These are phyloP conservation scores for Sminthurinus signatus DNA, from an alignment of 1,140 invertebrate genomes.

Conservation along the genomic window DNA sequence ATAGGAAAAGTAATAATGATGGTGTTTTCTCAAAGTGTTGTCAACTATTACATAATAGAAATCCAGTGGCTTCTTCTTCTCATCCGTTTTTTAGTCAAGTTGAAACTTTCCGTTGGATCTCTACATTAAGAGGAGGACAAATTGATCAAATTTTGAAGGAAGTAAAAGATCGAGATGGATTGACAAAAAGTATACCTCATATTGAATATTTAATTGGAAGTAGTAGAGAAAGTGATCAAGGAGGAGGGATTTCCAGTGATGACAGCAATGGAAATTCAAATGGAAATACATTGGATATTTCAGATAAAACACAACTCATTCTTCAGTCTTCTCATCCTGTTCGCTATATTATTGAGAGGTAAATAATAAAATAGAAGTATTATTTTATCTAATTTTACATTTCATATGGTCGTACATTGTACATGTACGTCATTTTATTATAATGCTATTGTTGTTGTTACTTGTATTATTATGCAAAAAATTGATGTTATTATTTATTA, in stretches of 20 bases:
- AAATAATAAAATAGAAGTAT: slow-evolving; percentile 1
- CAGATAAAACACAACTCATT: slow-evolving; percentile 37
- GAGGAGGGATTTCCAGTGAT: neutral
- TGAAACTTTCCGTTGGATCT: neutral
- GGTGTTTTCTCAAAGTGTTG: neutral
- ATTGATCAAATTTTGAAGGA: neutral
- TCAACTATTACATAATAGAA: too few species aligned
- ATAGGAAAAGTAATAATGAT: neutral
- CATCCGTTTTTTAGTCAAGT: too few species aligned
- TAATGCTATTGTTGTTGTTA: too few species aligned
- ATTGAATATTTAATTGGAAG: slow-evolving; percentile 29
- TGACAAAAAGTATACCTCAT: slow-evolving; percentile 18
- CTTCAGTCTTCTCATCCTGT: slow-evolving; percentile 36
- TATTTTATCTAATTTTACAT: neutral
- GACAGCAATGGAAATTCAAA: too few species aligned
- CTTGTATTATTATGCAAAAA: neutral
- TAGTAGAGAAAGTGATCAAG: neutral
- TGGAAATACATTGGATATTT: slow-evolving; percentile 36
- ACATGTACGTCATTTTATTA: too few species aligned
- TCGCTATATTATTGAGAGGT: slow-evolving; percentile 36
- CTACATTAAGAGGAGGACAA: neutral
- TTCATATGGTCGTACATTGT: too few species aligned
- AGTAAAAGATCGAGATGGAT: slow-evolving; percentile 21
- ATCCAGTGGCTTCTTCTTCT: too few species aligned
- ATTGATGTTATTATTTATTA: neutral